These are phyloP conservation scores for Coilia nasus DNA, from an alignment of 2,797 vertebrate species.

Conservation along the genomic window DNA sequence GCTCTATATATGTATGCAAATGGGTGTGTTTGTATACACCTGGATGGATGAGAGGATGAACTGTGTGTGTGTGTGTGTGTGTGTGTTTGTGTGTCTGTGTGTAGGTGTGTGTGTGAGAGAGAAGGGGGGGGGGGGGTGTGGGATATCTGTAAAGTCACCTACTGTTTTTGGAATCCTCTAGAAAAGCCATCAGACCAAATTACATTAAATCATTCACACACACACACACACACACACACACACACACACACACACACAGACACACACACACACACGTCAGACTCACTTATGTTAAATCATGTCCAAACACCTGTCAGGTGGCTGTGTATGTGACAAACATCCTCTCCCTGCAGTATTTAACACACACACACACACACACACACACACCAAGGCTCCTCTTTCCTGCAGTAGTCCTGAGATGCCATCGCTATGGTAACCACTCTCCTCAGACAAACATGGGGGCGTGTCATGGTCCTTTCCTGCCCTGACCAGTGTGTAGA, in stretches of 20 bases:
- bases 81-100: conserved; percentile 5
- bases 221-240: background rate
- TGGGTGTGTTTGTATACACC: too few species aligned
- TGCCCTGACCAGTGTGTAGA: background rate
- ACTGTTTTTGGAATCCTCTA: conserved; percentile 52
- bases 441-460: background rate
- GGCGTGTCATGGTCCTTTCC: background rate
- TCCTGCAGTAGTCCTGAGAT: background rate
- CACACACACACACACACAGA: background rate
- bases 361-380: background rate
- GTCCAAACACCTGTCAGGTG: too few species aligned
- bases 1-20: background rate
- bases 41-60: background rate
- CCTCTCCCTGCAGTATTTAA: too few species aligned
- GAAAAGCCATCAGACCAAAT: conserved; percentile 56
- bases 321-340: too few species aligned
- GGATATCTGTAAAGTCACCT: conserved; percentile 42
- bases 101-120: conserved; percentile 33
- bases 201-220: conserved; percentile 33
- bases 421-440: background rate
- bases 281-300: too few species aligned
- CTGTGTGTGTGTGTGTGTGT: background rate
- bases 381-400: too few species aligned
- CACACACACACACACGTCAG: too few species aligned
- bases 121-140: conserved; percentile 35